Evolutionary conservation across 2,113 vertebrate species (phyloP), one percentile per base, ranked within the genome.

Genomic region (Uropsilus gracilis): DNA sequence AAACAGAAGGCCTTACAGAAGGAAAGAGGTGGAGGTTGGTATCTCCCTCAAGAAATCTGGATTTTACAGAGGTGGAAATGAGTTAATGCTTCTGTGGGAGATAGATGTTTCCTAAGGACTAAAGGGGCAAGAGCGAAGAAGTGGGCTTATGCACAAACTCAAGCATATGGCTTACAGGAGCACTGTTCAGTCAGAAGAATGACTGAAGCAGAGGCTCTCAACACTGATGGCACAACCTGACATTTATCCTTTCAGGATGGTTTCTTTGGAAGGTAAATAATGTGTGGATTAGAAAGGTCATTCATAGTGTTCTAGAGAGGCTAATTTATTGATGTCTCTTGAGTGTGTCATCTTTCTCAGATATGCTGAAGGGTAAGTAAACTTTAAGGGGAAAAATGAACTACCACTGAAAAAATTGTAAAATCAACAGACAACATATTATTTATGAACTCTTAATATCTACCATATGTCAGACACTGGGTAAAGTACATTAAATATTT

Each of bases 51-150:
- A 24, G 6, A 55, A 86, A 10, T 73, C 57, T 77, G 57, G 71
- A 69, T 64, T 94, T 89, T 72, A 77, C 2, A 91, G 28, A 53
- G 24, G 39, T 16, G 28, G 61, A 28, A 96, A 92, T 68, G 59
- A 92, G 39, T 24, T 5, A 5, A 83, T 7, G 48, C 28, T 46
- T 78, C 64, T 39, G 8, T 28, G 32, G 28, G 8, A 76, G 0
- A 90, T n/a, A n/a, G 28, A 32, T n/a, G 6, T 48, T 92, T 90
- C 57, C 34, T 68, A 90, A 95, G 30, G 78, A 95, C n/a, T 24
- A 59, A 59, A 46, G 28, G 44, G 17, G n/a, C 42, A 69, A 28
- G 9, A 48, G 17, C 37, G 12, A 61, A 20, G 30, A 89, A 85
- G 7, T 61, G 9, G 13, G 26, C 53, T 55, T 55, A 20, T 55